phyloP scores from a whole-genome alignment of 2,113 vertebrate species.

The Hiodon alosoides region DNA sequence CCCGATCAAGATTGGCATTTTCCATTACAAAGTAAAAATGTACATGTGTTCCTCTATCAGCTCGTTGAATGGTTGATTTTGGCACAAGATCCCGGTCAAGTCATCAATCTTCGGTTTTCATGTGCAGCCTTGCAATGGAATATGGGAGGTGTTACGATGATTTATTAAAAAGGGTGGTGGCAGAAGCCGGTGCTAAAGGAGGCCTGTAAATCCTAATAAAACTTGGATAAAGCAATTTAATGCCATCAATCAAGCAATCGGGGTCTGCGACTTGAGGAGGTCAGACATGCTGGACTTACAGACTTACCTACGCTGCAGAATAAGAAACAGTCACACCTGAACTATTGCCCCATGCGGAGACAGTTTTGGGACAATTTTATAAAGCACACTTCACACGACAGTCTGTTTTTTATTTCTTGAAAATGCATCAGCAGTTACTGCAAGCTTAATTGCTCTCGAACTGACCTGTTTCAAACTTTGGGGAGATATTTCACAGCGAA shows the following conservation, averaged over 20 bases:
- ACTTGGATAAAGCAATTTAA: slow-evolving; percentile 73
- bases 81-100: slow-evolving; percentile 31
- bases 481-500: not conserved
- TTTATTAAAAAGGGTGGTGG: slow-evolving; percentile 62
- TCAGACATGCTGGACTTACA: not conserved
- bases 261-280: slow-evolving; percentile 54
- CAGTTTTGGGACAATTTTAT: not conserved
- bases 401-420: not conserved
- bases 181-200: slow-evolving; percentile 53
- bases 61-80: slow-evolving; percentile 34
- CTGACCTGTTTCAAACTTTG: not conserved
- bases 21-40: slow-evolving; percentile 71
- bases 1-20: slow-evolving; percentile 66
- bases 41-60: slow-evolving; percentile 59
- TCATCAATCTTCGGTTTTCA: slow-evolving; percentile 39
- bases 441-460: not conserved
- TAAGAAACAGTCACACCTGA: not conserved
- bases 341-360: not conserved
- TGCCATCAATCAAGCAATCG: slow-evolving; percentile 66
- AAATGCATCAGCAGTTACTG: not conserved
- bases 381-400: not conserved
- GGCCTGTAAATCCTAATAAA: slow-evolving; percentile 69
- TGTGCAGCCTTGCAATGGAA: slow-evolving; percentile 19
- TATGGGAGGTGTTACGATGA: slow-evolving; percentile 40
- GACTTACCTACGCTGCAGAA: not conserved